Percentiles rank a stretch among this genome's conserved stretches.
Evolutionary conservation across 2,888 invertebrate species (phyloP).

Genomic region (Eugnorisma glareosa): DNA sequence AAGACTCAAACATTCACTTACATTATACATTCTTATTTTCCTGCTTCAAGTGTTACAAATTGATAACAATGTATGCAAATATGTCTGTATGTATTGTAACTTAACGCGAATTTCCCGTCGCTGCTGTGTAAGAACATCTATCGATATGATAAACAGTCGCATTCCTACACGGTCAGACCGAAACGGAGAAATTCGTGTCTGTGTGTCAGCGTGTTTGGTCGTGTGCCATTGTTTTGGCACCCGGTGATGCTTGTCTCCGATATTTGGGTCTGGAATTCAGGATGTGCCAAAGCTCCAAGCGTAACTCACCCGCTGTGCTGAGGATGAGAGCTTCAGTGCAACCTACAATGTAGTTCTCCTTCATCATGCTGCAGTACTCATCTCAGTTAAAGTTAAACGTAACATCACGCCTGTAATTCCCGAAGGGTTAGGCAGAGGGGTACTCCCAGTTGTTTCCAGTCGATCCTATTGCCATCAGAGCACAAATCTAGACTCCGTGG

Average conservation of each 20-base stretch:
- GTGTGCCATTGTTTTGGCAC: constrained; percentile 57
- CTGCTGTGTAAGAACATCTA: background rate
- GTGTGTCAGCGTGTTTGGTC: constrained; percentile 59
- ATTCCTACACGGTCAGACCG: constrained; percentile 52
- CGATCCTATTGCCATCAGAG: background rate
- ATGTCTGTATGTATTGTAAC: constrained; percentile 24
- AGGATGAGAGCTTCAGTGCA: too few species aligned
- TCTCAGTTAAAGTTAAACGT: background rate
- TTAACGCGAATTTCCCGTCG: constrained; percentile 35
- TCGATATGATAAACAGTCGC: constrained; percentile 30
- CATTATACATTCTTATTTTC: constrained; percentile 24
- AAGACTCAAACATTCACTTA: background rate
- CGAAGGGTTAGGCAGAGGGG: background rate
- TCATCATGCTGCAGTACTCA: background rate
- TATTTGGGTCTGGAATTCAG: background rate
- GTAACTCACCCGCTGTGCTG: background rate
- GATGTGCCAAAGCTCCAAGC: background rate
- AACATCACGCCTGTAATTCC: background rate
- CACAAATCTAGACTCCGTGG: background rate
- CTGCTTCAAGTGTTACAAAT: constrained; percentile 20
- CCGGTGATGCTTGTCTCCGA: constrained; percentile 31
- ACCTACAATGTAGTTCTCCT: background rate
- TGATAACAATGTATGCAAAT: constrained; percentile 12
- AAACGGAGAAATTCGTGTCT: constrained; percentile 62
- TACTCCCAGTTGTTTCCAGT: background rate